Evolutionary conservation across 2,113 vertebrate species (phyloP).

Genomic region (Carettochelys insculpta): DNA sequence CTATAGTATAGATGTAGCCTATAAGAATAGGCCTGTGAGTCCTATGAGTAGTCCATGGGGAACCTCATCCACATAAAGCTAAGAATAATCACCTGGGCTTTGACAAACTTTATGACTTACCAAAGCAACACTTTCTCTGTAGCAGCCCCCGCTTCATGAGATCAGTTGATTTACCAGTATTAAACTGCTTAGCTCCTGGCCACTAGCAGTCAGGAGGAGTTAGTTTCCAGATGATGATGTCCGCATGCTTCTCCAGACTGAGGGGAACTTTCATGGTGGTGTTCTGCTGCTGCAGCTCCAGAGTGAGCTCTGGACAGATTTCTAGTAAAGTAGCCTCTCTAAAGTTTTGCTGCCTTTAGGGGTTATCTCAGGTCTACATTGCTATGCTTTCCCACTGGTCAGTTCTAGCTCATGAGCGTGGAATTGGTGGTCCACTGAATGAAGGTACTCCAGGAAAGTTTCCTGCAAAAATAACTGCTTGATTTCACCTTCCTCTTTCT

Average conservation of each 20-base stretch:
- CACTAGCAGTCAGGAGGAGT: neutral
- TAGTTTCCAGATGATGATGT: neutral
- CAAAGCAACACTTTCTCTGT: neutral
- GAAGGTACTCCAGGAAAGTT: neutral
- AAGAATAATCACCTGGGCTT: neutral
- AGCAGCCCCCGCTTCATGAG: neutral
- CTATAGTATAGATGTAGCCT: no score
- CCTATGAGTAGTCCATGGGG: neutral
- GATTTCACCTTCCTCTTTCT: neutral
- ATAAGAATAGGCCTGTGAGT: neutral
- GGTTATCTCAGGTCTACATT: neutral
- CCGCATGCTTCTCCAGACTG: neutral
- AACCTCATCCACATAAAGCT: neutral
- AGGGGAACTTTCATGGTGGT: neutral
- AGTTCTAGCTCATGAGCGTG: neutral
- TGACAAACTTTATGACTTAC: neutral
- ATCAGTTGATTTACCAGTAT: neutral
- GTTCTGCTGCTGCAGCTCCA: neutral
- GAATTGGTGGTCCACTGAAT: neutral
- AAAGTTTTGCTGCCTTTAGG: rapidly evolving
- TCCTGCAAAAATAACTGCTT: neutral
- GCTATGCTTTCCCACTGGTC: neutral
- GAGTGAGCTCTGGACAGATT: neutral
- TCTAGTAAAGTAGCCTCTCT: neutral
- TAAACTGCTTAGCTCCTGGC: neutral